Evolutionary conservation across 2,888 invertebrate species (phyloP), one percentile per base, ranked within the genome.

Genomic region (Aphrophora alni): DNA sequence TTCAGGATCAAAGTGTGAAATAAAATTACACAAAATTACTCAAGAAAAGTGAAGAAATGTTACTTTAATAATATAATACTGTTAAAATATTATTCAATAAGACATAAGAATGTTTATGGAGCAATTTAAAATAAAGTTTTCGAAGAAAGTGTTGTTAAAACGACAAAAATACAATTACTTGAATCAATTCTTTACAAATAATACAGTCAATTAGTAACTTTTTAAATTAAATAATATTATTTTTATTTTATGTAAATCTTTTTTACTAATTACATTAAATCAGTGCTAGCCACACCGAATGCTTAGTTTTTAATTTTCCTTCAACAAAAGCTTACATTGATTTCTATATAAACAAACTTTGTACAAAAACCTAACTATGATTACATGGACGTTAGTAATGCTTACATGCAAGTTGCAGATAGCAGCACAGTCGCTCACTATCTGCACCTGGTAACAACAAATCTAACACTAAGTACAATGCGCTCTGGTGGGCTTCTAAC

Each of bases 341-440:
- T 78, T 51, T 12, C 51, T 73, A 78, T 78, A 78, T 78, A 72
- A 78, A 78, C 59, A 71, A 78, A 78, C 59, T 78, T 78, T 78
- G 78, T 78, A 78, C 78, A 78, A 78, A 78, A 78, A 78, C 73
- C 78, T 78, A 78, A 59, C 78, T 44, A 44, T 7, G 4, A 44
- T 73, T 78, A 78, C 72, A 27, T 33, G 24, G 28, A 72, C 44
- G 51, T 76, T 76, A 76, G 68, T 68, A n/a, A 68, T 51, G 59
- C 68, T 51, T 33, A 14, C 21, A 68, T 59, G 68, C 77, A 77
- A 10, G 44, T 44, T 44, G 44, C 44, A 44, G 44, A 14, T 44
- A 17, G 44, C 44, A 44, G 44, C 44, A 44, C 17, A 3, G 44
- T 33, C 33, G 33, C 33, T 33, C 33, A 33, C 33, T 33, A 17